Percentiles rank a stretch among this genome's conserved stretches.
Evolutionary conservation across 2,113 vertebrate species (phyloP).

Genomic region (Argyrosomus japonicus): DNA sequence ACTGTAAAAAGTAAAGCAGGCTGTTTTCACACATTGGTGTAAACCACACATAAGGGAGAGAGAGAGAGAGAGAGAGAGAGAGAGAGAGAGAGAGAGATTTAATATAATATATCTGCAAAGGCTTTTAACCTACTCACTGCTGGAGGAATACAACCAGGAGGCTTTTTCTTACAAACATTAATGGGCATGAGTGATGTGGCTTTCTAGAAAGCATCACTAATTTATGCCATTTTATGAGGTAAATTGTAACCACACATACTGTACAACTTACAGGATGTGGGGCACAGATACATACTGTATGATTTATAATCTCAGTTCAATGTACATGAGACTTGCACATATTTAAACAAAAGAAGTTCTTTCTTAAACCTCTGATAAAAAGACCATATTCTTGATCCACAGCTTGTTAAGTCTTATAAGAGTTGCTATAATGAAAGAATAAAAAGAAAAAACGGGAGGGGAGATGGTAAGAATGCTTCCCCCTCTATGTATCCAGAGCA

Average conservation of each 20-base stretch:
- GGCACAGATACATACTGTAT: slow-evolving; percentile 1
- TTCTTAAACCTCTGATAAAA: slow-evolving; percentile 1
- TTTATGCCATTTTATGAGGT: slow-evolving; percentile 19
- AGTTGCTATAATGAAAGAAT: slow-evolving; percentile 43
- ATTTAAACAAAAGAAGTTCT: background rate
- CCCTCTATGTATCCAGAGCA: slow-evolving; percentile 28
- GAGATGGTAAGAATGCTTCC: slow-evolving; percentile 26
- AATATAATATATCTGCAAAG: slow-evolving; percentile 64
- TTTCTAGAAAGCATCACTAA: slow-evolving; percentile 21
- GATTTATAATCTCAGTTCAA: background rate
- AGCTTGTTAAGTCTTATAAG: slow-evolving; percentile 42
- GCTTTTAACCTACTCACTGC: slow-evolving; percentile 58
- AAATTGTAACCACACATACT: slow-evolving; percentile 1
- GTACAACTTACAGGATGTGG: background rate
- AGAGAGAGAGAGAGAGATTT: slow-evolving; percentile 35
- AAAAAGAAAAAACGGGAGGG: slow-evolving; percentile 12
- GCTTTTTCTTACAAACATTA: slow-evolving; percentile 14
- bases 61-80: slow-evolving; percentile 16
- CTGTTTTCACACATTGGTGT: slow-evolving; percentile 25
- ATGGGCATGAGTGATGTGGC: background rate
- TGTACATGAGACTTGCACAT: slow-evolving; percentile 14
- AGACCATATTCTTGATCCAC: slow-evolving; percentile 12
- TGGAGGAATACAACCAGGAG: background rate
- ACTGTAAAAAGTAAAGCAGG: slow-evolving; percentile 52
- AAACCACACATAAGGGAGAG: slow-evolving; percentile 10